These are phyloP conservation scores for Rhizomys pruinosus DNA, from an alignment of 2,113 vertebrate species.

Conservation along the genomic window DNA sequence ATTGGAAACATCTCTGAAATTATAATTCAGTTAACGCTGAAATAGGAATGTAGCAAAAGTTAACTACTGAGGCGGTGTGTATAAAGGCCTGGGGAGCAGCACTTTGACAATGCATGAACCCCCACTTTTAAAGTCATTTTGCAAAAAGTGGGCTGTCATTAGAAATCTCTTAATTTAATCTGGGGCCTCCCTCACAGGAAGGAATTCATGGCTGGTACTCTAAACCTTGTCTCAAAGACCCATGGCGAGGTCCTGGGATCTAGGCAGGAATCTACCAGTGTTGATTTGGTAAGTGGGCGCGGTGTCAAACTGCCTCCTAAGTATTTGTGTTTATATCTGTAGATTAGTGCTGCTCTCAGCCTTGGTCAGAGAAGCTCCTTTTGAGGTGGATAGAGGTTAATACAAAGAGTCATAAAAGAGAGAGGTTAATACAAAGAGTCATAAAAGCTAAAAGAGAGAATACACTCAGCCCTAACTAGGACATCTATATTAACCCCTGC, in stretches of 20 bases:
- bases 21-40: background rate
- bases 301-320: background rate
- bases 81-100: background rate
- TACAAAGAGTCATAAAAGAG: too few relatives aligned
- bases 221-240: background rate
- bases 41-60: background rate
- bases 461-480: background rate
- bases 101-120: background rate
- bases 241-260: too few relatives aligned
- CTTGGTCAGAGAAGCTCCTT: background rate
- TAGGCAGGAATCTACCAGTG: background rate
- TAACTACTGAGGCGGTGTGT: background rate
- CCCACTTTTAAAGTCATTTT: constrained; percentile 1
- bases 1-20: background rate
- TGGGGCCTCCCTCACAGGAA: background rate
- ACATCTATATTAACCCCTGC: too few relatives aligned
- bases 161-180: background rate
- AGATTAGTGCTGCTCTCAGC: background rate
- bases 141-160: constrained; percentile 1
- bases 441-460: background rate
- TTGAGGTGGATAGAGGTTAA: background rate
- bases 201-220: background rate
- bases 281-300: background rate
- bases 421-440: too few relatives aligned
- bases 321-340: background rate